Conservation (phyloP, 1,140 invertebrate genomes). For the Panagrolaimus sp. region DNA sequence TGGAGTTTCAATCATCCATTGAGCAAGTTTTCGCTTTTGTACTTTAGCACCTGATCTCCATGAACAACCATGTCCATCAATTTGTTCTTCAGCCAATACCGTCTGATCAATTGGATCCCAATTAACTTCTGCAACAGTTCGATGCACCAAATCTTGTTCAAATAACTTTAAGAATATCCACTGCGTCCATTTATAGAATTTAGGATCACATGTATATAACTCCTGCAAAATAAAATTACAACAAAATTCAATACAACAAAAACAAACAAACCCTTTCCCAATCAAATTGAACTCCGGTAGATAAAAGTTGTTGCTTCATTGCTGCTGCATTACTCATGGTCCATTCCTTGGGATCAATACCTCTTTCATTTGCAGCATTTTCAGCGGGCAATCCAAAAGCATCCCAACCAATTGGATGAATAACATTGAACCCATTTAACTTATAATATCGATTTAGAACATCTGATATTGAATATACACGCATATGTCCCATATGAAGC, state of each 20-base stretch:
- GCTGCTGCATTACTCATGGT: slow-evolving; percentile 77
- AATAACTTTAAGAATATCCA: slow-evolving; percentile 83
- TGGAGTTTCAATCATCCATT: slow-evolving; percentile 92
- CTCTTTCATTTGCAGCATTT: slow-evolving; percentile 86
- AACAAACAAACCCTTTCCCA: slow-evolving; percentile 69
- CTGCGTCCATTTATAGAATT: slow-evolving; percentile 80
- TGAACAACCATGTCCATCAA: slow-evolving; percentile 80
- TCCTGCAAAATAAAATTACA: slow-evolving; percentile 57
- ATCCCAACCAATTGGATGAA: slow-evolving; percentile 99
- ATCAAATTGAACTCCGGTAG: slow-evolving; percentile 81
- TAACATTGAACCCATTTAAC: slow-evolving; percentile 54
- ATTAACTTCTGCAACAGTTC: slow-evolving; percentile 73
- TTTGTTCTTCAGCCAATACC: slow-evolving; percentile 94
- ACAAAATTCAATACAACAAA: too few species aligned
- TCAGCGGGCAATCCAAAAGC: slow-evolving; percentile 97
- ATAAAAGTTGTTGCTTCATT: slow-evolving; percentile 80
- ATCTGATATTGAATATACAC: slow-evolving; percentile 94
- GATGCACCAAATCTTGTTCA: slow-evolving; percentile 66
- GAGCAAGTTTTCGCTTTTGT: slow-evolving; percentile 78
- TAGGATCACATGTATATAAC: slow-evolving; percentile 64
- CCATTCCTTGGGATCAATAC: slow-evolving; percentile 75
- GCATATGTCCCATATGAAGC: slow-evolving; percentile 93
- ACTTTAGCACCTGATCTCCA: slow-evolving; percentile 95
- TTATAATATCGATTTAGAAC: slow-evolving; percentile 76
- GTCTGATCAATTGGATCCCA: slow-evolving; percentile 98